phyloP scores from a whole-genome alignment of 2,797 vertebrate genomes.

The Danio aesculapii region DNA sequence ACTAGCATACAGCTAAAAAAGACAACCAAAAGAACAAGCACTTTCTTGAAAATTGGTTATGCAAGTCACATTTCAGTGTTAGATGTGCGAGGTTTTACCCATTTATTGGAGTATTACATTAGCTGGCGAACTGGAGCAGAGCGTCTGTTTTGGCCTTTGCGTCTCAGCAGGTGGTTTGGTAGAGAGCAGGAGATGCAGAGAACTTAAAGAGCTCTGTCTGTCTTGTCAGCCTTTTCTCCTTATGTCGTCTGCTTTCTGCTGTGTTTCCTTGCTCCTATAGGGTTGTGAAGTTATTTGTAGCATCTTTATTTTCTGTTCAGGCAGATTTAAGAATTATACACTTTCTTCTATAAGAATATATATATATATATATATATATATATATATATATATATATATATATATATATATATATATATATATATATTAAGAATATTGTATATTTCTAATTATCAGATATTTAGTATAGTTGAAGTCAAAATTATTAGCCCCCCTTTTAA shows the following conservation, averaged over 20 bases:
- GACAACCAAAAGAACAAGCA: neutral
- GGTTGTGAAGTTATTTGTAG: constrained; percentile 1
- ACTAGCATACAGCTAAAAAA: too few relatives aligned
- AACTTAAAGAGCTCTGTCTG: constrained; percentile 23
- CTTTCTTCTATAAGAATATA: too few relatives aligned
- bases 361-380: too few relatives aligned
- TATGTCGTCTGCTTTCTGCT: constrained; percentile 6
- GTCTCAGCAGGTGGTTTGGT: constrained; percentile 13
- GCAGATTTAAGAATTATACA: neutral
- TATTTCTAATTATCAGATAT: too few relatives aligned
- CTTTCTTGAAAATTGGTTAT: neutral
- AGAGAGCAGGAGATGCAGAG: constrained; percentile 1
- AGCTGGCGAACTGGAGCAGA: neutral
- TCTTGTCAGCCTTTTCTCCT: constrained; percentile 12
- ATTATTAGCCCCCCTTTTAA: too few relatives aligned
- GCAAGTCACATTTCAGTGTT: neutral
- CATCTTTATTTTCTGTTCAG: constrained; percentile 13
- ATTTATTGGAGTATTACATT: constrained; percentile 11
- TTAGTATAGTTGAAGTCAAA: too few relatives aligned
- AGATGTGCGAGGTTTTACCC: neutral
- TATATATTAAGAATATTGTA: too few relatives aligned
- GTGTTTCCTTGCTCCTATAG: constrained; percentile 9
- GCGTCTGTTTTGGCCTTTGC: constrained; percentile 15
- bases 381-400: too few relatives aligned
- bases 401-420: too few relatives aligned